These are phyloP conservation scores for Pangasius djambal DNA, from an alignment of 2,797 vertebrate genomes.

Conservation along the genomic window DNA sequence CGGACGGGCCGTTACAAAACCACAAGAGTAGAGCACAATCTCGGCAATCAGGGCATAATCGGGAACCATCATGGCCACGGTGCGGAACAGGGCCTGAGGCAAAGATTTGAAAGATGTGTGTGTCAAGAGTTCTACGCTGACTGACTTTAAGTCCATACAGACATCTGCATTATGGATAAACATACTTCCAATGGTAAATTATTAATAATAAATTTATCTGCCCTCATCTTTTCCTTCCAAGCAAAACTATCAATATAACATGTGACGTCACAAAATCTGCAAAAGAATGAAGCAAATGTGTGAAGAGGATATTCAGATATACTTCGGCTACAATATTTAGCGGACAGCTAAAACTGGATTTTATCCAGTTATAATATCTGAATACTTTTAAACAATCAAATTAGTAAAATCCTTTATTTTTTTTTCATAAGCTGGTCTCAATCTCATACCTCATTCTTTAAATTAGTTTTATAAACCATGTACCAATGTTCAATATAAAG, in stretches of 20 bases:
- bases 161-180: not conserved
- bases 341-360: too few species aligned
- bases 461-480: not conserved
- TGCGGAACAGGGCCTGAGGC: constrained; percentile 86
- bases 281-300: not conserved
- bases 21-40: constrained; percentile 90
- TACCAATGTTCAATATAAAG: not conserved
- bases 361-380: too few species aligned
- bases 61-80: constrained; percentile 94
- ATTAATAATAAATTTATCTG: not conserved
- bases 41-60: constrained; percentile 94
- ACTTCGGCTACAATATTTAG: not conserved
- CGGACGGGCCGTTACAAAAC: constrained; percentile 87
- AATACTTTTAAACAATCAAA: too few species aligned
- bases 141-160: not conserved
- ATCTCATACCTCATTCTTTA: not conserved
- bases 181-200: not conserved
- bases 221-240: not conserved
- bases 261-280: not conserved
- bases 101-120: not conserved
- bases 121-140: too few species aligned
- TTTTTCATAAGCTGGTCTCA: not conserved
- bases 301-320: not conserved
- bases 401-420: not conserved
- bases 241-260: not conserved